Conservation (phyloP, 1,140 invertebrate species). For the Nixonia krombeini region DNA sequence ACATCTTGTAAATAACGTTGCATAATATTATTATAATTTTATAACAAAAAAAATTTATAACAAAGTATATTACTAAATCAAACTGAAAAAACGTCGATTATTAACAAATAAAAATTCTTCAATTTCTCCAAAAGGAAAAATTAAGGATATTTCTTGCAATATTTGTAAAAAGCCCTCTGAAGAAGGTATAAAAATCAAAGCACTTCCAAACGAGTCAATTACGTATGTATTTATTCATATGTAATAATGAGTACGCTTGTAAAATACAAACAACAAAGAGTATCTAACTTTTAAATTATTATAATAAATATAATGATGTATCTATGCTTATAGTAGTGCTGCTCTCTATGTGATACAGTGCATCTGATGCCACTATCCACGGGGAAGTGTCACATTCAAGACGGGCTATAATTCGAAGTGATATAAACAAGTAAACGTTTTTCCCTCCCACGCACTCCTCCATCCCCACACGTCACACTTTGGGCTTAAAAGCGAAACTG, state of each 20-base stretch:
- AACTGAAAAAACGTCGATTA: no score
- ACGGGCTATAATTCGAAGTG: constrained; percentile 45
- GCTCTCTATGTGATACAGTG: constrained; percentile 66
- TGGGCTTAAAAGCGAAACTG: constrained; percentile 16
- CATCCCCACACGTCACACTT: constrained; percentile 4
- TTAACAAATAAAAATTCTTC: no score
- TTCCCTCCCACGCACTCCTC: constrained; percentile 22
- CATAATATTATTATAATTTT: no score
- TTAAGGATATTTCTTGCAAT: no score
- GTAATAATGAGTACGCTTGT: constrained; percentile 71
- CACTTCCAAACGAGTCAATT: constrained; percentile 50
- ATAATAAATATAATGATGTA: constrained; percentile 72
- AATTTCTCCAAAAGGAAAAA: no score
- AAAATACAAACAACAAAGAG: constrained; percentile 72
- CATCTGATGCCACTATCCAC: constrained; percentile 64
- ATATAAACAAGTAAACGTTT: constrained; percentile 37
- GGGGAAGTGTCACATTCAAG: constrained; percentile 61
- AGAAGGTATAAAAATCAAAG: constrained; percentile 23
- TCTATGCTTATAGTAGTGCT: constrained; percentile 68
- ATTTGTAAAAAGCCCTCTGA: neutral
- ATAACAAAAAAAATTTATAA: no score
- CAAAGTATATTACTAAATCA: no score
- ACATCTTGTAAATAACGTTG: no score
- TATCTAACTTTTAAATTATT: constrained; percentile 71
- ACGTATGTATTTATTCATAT: constrained; percentile 69